Conservation (phyloP, 2,797 vertebrate species). For the Coendou prehensilis region DNA sequence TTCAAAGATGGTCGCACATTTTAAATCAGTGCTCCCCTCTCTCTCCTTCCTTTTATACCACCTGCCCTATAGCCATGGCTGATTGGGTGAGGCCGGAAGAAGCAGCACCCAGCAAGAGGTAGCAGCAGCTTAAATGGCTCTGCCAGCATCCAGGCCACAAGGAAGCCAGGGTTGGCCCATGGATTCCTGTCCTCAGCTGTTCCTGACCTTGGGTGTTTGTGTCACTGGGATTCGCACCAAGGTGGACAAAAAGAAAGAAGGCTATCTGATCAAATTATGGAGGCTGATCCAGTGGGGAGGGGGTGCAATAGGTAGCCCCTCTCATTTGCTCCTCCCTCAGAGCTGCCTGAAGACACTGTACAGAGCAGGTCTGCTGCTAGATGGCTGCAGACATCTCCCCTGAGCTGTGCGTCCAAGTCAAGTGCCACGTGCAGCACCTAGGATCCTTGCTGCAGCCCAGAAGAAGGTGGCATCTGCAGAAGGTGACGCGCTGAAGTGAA, state of each 20-base stretch:
- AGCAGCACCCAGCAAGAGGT: constrained; percentile 91
- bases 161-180: background rate
- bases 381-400: background rate
- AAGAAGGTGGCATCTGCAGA: background rate
- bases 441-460: background rate
- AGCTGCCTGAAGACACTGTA: background rate
- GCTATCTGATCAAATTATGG: background rate
- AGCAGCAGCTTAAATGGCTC: constrained; percentile 75
- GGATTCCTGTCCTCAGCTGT: background rate
- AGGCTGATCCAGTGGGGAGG: background rate
- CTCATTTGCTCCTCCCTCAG: background rate
- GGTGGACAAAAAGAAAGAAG: background rate
- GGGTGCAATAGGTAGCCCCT: background rate
- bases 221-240: background rate
- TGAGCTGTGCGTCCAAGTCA: background rate
- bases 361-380: background rate
- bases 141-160: background rate
- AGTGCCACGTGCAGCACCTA: background rate
- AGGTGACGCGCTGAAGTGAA: background rate
- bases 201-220: background rate
- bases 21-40: background rate
- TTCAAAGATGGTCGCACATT: background rate
- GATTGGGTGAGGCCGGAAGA: constrained; percentile 93
- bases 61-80: constrained; percentile 87
- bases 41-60: background rate